A percentile compares a stretch with the other conserved stretches of the same genome.
These are phyloP conservation scores for Conus canariensis DNA, from an alignment of 2,888 invertebrate genomes.

Conservation along the genomic window DNA sequence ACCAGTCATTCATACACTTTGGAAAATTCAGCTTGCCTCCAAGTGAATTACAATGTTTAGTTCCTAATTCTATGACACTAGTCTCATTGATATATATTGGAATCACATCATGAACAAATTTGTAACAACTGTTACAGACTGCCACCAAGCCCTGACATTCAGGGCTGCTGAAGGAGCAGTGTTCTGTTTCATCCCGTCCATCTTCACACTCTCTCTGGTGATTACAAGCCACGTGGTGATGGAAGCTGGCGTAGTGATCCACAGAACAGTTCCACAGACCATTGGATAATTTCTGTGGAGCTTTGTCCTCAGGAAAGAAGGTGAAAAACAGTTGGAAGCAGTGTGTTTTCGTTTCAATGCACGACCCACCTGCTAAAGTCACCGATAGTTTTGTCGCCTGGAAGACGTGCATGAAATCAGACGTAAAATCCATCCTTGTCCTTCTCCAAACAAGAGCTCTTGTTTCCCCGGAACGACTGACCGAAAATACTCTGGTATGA, in stretches of 20 bases:
- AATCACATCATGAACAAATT: not conserved
- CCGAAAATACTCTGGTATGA: not conserved
- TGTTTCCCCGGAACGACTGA: not conserved
- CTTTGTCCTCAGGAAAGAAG: not conserved
- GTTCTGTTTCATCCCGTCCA: conserved; percentile 34
- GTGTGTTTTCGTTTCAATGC: not conserved
- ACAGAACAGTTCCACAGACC: conserved; percentile 33
- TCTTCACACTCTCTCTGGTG: conserved; percentile 30
- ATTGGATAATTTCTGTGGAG: not conserved
- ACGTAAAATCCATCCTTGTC: not conserved
- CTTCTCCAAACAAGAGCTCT: no score
- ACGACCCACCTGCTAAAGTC: not conserved
- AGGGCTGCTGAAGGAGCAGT: conserved; percentile 23
- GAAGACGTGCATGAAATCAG: not conserved
- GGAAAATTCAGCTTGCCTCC: not conserved
- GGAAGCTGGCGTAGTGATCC: not conserved
- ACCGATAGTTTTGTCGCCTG: not conserved
- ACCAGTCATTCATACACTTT: not conserved
- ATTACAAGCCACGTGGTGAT: conserved; percentile 38
- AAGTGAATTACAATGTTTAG: not conserved
- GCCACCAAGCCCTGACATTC: not conserved
- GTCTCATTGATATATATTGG: no score
- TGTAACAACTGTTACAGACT: not conserved
- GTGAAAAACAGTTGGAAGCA: conserved; percentile 29
- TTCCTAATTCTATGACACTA: not conserved